Evolutionary conservation across 1,140 invertebrate species (phyloP), one percentile per base, ranked within the genome.

Genomic region (Bombus consobrinus): DNA sequence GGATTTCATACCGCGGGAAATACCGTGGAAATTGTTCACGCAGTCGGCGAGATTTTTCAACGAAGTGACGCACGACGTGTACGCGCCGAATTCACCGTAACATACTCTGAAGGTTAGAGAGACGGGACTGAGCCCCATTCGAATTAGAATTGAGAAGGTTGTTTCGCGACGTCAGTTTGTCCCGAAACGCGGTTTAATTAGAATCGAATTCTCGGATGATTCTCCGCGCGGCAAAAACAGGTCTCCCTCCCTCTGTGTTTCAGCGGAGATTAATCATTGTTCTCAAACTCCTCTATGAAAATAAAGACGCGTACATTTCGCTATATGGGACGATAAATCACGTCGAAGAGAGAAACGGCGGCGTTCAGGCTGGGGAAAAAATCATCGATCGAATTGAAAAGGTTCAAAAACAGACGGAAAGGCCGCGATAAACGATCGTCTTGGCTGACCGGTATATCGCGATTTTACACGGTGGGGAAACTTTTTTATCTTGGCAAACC

Each of bases 401-500:
- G 41, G 43, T 22, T 74, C 18, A 32, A 22, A 83, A 83, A 77
- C 81, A 57, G 81, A 32, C 32, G 74, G 5, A 53, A 53, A 53
- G 47, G 47, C 6, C 1, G 18, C 47, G 37, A 72, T 81, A 75
- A 86, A 83, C 66, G 80, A 86, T 83, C 73, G 39, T 68, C 72
- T 86, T 68, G 47, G 59, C 39, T 53, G 74, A 78, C 72, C 64
- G 41, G 72, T 57, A n/a, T 41, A 32, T 22, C 68, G 18, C 59
- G 43, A 83, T 78, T 87, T 85, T 32, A 47, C 76, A n/a, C 47
- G 34, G n/a, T 37, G 69, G 53, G 62, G n/a, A 47, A 74, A 47
- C 83, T 92, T 92, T 62, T 93, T 93, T 92, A 91, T 93, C 91
- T 72, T 81, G 47, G 59, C 83, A 79, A 83, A 75, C 88, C 74